Percentiles rank a stretch among this genome's conserved stretches.
Conservation (phyloP, 2,888 invertebrate genomes). For the Smittia aterrima region DNA sequence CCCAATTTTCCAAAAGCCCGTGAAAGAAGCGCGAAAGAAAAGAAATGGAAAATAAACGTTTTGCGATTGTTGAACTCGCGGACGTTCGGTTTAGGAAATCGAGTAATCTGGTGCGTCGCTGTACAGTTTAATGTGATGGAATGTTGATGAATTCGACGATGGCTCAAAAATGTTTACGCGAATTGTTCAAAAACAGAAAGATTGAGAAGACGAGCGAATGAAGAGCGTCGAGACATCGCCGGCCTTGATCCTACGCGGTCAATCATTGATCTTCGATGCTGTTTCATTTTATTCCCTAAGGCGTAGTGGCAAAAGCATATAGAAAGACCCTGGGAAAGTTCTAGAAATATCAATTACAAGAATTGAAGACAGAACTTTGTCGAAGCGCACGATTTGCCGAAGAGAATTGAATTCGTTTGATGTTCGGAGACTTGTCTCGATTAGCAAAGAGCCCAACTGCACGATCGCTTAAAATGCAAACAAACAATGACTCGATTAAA, state of each 20-base stretch:
- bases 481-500: neutral
- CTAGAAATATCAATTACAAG: slow-evolving; percentile 14
- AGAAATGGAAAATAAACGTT: neutral
- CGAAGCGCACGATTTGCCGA: slow-evolving; percentile 10
- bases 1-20: neutral
- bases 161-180: neutral
- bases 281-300: neutral
- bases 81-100: neutral
- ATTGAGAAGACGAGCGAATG: neutral
- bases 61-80: slow-evolving; percentile 34
- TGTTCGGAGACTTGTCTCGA: slow-evolving; percentile 3
- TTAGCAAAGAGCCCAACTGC: neutral
- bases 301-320: neutral
- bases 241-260: slow-evolving; percentile 37
- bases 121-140: slow-evolving; percentile 33
- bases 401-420: slow-evolving; percentile 8
- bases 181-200: neutral
- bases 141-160: slow-evolving; percentile 21
- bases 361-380: neutral
- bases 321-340: neutral
- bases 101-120: slow-evolving; percentile 16
- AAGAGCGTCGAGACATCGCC: slow-evolving; percentile 25
- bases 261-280: slow-evolving; percentile 29
- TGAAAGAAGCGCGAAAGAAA: slow-evolving; percentile 1
- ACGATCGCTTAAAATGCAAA: neutral